Percentiles rank a stretch among this genome's conserved stretches.
Conservation (phyloP, 2,797 vertebrate genomes). For the Galagoides demidoff region DNA sequence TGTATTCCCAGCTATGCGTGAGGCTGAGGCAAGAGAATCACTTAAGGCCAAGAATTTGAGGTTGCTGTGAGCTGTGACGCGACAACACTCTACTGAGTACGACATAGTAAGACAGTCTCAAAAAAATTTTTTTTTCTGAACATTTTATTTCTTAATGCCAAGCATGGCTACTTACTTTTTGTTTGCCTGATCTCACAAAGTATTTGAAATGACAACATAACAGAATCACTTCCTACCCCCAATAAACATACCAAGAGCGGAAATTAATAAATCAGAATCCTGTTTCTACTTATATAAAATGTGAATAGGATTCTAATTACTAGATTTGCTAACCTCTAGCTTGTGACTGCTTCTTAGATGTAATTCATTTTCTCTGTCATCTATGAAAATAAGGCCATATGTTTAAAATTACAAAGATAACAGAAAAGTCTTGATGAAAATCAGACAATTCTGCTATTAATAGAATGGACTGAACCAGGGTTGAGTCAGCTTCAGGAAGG, state of each 20-base stretch:
- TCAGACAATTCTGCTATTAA: not conserved
- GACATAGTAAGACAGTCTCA: too few relatives aligned
- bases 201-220: slow-evolving; percentile 42
- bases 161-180: slow-evolving; percentile 38
- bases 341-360: not conserved
- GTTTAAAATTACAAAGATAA: slow-evolving; percentile 31
- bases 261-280: slow-evolving; percentile 44
- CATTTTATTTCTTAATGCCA: not conserved
- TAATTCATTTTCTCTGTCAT: slow-evolving; percentile 34
- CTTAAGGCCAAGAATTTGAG: too few relatives aligned
- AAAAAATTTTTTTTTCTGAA: not conserved
- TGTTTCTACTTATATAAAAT: slow-evolving; percentile 12
- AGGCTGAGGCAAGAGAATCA: too few relatives aligned
- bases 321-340: not conserved
- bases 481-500: not conserved
- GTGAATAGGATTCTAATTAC: not conserved
- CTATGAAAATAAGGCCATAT: not conserved
- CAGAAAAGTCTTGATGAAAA: slow-evolving; percentile 8
- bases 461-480: not conserved
- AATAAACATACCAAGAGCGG: not conserved
- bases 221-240: not conserved
- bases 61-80: too few relatives aligned
- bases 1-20: too few relatives aligned
- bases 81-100: too few relatives aligned
- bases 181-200: slow-evolving; percentile 13